Evolutionary conservation across 2,113 vertebrate species (phyloP), one percentile per base, ranked within the genome.

Genomic region (Malurus cyaneus): DNA sequence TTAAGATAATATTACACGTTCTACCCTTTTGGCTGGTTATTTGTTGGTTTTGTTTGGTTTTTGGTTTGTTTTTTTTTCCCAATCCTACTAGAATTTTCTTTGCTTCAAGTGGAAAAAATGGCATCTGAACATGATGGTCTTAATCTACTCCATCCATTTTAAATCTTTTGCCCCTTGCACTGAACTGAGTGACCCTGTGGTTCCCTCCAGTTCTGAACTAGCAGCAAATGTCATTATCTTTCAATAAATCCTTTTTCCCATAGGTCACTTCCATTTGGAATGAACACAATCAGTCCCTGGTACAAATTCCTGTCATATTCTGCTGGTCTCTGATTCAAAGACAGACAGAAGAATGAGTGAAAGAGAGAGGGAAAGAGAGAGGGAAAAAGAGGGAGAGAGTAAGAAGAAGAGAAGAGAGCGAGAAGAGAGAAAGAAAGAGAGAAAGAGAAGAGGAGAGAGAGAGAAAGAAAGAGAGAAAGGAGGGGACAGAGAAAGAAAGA

Each of bases 161-260:
- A 73, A 93, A 44, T n/a, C 72, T 87, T 91, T 80, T 73, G 57
- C 50, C 90, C 50, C 76, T 79, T 92, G 41, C 72, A 69, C 52
- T 90, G 52, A 77, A 56, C 64, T 31, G 41, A 31, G 47, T 74
- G 73, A 67, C 62, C 77, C 71, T 36, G 18, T 19, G 64, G 47
- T 59, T 59, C 69, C 86, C 79, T 80, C 61, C 69, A 76, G 67
- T 62, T 92, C 52, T 60, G 9, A 92, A 52, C 74, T 18, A 79
- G 88, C 49, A 76, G 76, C 41, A 86, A 76, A 90, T 89, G 41
- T 80, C 74, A 47, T 82, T 79, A 50, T 36, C 39, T 85, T 60
- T 86, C 44, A 80, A 87, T 52, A 92, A 88, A 94, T 86, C 89
- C 54, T 50, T 81, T 85, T 79, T 15, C 91, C 87, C 87, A 87